Conservation (phyloP, 2,888 invertebrate species). For the Agonopterix arenella region DNA sequence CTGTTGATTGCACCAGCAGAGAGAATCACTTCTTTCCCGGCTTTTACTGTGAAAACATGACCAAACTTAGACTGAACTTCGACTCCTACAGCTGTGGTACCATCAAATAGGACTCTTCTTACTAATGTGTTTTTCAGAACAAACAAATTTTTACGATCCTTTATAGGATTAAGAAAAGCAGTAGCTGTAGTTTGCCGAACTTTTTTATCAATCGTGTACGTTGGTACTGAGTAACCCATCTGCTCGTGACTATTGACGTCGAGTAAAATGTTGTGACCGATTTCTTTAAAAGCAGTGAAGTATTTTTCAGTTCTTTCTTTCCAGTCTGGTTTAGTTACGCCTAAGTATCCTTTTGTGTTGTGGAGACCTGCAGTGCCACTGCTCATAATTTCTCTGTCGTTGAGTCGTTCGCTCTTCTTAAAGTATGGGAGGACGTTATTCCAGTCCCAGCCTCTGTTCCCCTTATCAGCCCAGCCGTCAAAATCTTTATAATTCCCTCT, state of each 20-base stretch:
- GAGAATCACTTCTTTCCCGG: constrained; percentile 33
- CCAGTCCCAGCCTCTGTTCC: constrained; percentile 53
- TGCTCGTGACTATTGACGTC: constrained; percentile 37
- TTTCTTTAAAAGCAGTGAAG: constrained; percentile 32
- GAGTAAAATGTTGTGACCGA: constrained; percentile 29
- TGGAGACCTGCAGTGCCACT: constrained; percentile 33
- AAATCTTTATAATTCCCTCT: constrained; percentile 79
- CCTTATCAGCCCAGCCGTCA: constrained; percentile 78
- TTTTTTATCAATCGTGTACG: constrained; percentile 23
- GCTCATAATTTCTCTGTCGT: constrained; percentile 7
- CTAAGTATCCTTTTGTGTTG: constrained; percentile 16
- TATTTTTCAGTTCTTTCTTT: constrained; percentile 44
- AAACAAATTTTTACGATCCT: constrained; percentile 24
- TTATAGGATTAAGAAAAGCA: constrained; percentile 23
- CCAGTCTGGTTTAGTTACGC: constrained; percentile 37
- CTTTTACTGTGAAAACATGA: constrained; percentile 13
- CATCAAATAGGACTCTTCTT: constrained; percentile 26
- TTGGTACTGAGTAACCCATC: constrained; percentile 31
- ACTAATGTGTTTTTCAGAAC: constrained; percentile 29
- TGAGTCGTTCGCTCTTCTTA: constrained; percentile 20
- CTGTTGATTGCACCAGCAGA: constrained; percentile 38
- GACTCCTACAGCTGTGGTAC: constrained; percentile 26
- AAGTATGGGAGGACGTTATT: constrained; percentile 19
- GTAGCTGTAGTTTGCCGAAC: constrained; percentile 27
- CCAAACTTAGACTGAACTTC: constrained; percentile 18